Percentiles rank a stretch among this genome's conserved stretches.
phyloP scores from a whole-genome alignment of 2,113 vertebrate genomes.

The Martes martes region DNA sequence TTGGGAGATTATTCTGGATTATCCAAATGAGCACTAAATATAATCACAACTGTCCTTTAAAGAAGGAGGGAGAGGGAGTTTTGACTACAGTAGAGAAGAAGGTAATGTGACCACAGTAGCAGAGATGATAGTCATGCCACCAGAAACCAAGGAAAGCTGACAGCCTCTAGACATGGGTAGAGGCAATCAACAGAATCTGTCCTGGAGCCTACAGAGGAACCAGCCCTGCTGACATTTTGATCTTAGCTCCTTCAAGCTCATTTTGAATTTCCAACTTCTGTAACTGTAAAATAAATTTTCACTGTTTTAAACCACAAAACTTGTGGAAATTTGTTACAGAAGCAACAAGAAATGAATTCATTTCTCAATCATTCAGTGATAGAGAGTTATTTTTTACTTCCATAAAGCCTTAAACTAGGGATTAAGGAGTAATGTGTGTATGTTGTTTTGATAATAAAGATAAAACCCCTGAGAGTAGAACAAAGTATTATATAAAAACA shows the following conservation, averaged over 20 bases:
- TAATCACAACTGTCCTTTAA: neutral
- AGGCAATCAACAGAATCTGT: neutral
- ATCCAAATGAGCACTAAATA: neutral
- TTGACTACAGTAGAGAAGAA: neutral
- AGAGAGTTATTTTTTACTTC: neutral
- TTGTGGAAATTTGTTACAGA: neutral
- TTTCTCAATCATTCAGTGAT: neutral
- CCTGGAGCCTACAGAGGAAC: neutral
- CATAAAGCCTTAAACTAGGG: neutral
- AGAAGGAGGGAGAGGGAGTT: neutral
- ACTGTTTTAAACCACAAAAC: neutral
- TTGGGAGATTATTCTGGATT: neutral
- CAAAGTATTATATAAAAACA: constrained; percentile 3
- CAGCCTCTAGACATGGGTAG: neutral
- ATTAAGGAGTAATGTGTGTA: neutral
- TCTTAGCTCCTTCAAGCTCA: neutral
- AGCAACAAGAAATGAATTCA: neutral
- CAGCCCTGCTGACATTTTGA: neutral
- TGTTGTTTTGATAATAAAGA: neutral
- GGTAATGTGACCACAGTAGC: neutral
- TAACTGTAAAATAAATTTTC: neutral
- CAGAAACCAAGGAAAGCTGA: neutral
- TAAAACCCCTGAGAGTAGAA: neutral
- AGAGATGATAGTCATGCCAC: neutral
- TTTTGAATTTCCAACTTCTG: neutral